Evolutionary conservation across 1,140 invertebrate species (phyloP).

Genomic region (Sarcophaga peregrina): DNA sequence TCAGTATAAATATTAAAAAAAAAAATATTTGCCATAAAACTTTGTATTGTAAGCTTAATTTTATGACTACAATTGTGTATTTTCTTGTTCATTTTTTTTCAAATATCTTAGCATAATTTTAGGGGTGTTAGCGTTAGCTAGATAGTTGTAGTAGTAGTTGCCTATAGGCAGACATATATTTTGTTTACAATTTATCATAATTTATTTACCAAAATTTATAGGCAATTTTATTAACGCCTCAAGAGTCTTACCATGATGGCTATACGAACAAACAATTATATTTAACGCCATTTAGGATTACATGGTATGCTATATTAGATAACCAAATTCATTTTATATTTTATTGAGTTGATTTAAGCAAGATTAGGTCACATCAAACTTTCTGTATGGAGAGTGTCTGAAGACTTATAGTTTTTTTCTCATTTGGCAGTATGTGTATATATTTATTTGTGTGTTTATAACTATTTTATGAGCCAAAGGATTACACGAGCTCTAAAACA

Average conservation of each 20-base stretch:
- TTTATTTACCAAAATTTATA: slow-evolving; percentile 23
- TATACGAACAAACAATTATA: slow-evolving; percentile 45
- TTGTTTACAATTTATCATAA: slow-evolving; percentile 37
- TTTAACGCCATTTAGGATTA: slow-evolving; percentile 43
- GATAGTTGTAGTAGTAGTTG: neutral
- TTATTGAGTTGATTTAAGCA: neutral
- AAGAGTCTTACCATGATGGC: neutral
- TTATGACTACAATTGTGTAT: neutral
- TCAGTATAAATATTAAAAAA: neutral
- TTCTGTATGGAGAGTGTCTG: too few species aligned
- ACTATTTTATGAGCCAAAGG: slow-evolving; percentile 19
- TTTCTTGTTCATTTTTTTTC: neutral
- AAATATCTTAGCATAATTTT: neutral
- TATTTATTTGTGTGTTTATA: slow-evolving; percentile 9
- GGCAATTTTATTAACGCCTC: slow-evolving; percentile 16
- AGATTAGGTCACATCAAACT: neutral
- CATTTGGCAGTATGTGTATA: neutral
- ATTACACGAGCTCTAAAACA: neutral
- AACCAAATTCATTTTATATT: neutral
- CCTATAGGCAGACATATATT: neutral
- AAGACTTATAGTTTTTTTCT: too few species aligned
- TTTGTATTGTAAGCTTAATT: slow-evolving; percentile 30
- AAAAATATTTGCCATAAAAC: slow-evolving; percentile 25
- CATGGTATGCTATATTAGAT: neutral
- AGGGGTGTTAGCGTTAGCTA: neutral